Evolutionary conservation across 2,797 vertebrate genomes (phyloP).

Genomic region (Coregonus ussuriensis): DNA sequence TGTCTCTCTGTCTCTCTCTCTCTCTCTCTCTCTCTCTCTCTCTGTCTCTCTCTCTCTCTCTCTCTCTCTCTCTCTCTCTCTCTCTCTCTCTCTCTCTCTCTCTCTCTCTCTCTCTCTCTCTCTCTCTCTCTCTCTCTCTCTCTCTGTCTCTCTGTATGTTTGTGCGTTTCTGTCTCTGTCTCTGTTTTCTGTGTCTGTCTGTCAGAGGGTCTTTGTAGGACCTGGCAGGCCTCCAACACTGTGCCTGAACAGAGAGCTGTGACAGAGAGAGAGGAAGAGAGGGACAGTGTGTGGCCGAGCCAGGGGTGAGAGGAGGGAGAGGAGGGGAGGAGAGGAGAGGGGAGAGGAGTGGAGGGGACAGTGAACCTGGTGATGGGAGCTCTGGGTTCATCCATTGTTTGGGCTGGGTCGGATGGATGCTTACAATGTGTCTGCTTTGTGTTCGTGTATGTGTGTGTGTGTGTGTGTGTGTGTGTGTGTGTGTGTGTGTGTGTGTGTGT

Average conservation of each 20-base stretch:
- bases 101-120: too few relatives aligned
- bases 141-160: background rate
- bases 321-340: background rate
- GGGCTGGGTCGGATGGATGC: background rate
- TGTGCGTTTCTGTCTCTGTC: background rate
- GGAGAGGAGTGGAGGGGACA: background rate
- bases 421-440: background rate
- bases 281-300: background rate
- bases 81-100: too few relatives aligned
- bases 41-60: too few relatives aligned
- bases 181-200: background rate
- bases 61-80: background rate
- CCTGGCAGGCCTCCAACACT: background rate
- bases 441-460: background rate
- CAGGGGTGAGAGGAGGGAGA: background rate
- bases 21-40: background rate
- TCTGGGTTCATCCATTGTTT: background rate
- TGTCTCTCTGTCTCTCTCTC: background rate
- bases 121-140: background rate
- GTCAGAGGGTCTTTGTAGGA: background rate
- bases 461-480: too few relatives aligned
- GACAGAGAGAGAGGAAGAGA: background rate
- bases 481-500: too few relatives aligned
- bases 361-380: background rate
- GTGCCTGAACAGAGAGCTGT: background rate